Conservation (phyloP, 2,797 vertebrate genomes). For the Falco columbarius region DNA sequence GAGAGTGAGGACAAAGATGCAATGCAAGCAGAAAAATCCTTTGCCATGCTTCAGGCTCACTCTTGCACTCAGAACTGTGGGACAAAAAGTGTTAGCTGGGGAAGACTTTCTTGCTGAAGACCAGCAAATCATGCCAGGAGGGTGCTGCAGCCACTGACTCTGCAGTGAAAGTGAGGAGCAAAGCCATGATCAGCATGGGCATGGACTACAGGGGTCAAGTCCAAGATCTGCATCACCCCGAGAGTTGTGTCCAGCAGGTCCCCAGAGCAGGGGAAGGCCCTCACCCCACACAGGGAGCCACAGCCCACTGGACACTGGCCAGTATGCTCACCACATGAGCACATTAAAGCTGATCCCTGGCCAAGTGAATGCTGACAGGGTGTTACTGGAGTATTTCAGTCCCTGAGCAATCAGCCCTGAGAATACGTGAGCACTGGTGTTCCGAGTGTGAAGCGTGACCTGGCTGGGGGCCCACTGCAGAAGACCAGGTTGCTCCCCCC, state of each 20-base stretch:
- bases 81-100: not conserved
- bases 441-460: accelerated
- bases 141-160: not conserved
- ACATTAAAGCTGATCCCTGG: not conserved
- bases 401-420: not conserved
- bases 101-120: not conserved
- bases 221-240: not conserved
- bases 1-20: not conserved
- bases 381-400: not conserved
- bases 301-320: accelerated
- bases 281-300: accelerated
- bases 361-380: not conserved
- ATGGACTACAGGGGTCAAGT: not conserved
- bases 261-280: not conserved
- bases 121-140: not conserved
- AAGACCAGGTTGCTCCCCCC: not conserved
- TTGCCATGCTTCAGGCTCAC: not conserved
- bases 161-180: not conserved
- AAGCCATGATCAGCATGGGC: not conserved
- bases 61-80: not conserved
- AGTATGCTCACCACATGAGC: not conserved
- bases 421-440: accelerated
- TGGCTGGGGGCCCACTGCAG: not conserved
- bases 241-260: not conserved
- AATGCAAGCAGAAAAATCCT: not conserved